Evolutionary conservation across 1,140 invertebrate species (phyloP), one percentile per base, ranked within the genome.

Genomic region (Alviniconcha marisindica): DNA sequence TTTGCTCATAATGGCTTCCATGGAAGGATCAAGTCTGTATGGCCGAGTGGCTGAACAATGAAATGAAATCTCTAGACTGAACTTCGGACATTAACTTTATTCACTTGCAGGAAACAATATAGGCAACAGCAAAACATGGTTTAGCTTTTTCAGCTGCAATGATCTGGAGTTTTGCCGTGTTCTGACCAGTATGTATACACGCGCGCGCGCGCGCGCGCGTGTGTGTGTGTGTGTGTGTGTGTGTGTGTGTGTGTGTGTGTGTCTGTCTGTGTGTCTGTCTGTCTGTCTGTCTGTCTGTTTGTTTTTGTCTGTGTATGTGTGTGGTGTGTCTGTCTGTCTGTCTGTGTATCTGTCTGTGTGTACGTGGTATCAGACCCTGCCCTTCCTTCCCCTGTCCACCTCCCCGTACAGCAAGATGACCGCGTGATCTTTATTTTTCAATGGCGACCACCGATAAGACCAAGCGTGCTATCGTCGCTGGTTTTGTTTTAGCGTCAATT

Each of bases 401-500:
- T 60, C 56, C 56, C 28, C 14, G 4, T 33, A 31, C n/a, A 66
- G 63, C 63, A n/a, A 33, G 44, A 28, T 69, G 69, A 42, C 42
- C 42, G 79, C 14, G 60, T 73, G 79, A 81, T 73, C 79, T 81
- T 69, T 81, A 81, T 31, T 73, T 81, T 81, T 81, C 40, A 81
- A 81, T 71, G 60, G 66, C 40, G 24, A 38, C 2, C 81, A 28
- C 24, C 44, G 81, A 82, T 82, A 82, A 18, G 81, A 24, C 77
- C 0, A 12, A 7, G 15, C 71, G 63, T 73, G 63, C 74, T 82
- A 82, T 82, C 81, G 51, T 2, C 69, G 15, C 48, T 33, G 77
- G n/a, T 56, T 83, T 83, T 83, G 82, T 83, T 83, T 78, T 69
- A 83, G 82, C 82, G 71, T 76, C 82, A 83, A 83, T 83, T 83